Base-by-base conservation (phyloP, 2,797 vertebrate species). In the Nasua narica region DNA sequence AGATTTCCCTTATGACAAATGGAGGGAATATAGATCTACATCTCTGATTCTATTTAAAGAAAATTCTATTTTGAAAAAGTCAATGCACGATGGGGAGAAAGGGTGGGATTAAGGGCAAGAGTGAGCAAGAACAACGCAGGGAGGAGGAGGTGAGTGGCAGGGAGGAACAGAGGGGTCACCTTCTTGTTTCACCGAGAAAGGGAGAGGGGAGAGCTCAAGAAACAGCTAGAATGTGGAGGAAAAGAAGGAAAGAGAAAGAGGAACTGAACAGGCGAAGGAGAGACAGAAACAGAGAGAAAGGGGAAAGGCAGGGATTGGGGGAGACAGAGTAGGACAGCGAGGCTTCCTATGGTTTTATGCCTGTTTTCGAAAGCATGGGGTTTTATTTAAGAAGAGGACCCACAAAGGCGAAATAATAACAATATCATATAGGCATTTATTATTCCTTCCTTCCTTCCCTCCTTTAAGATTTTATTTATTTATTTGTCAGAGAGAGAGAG, bases 31-130 rank as follows among this genome's bases (percentile, higher is more conserved):
- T 5, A 60, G 72, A 52, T 56, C 46, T 83, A 93, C 25, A 43
- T 78, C 0, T 3, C 0, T 83, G 52, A 40, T 67, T 72, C 58
- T 74, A 48, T 58, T 95, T 88, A 82, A 52, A 84, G 79, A n/a
- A 90, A 89, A 72, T 58, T 86, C 62, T 91, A 32, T 87, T 95
- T 76, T 82, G 78, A 91, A 82, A 40, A 65, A 90, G 79, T 85
- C 83, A 65, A 0, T 32, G 8, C 27, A 13, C 78, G n/a, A 60
- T 29, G 35, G 37, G 54, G 40, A 62, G 54, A 27, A 3, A 3
- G 15, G 67, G 12, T 27, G 54, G 76, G n/a, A n/a, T 35, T 70
- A 58, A 83, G 19, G 76, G 83, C 65, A 50, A 54, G 25, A 16
- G 50, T 3, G 83, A 67, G n/a, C 0, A 10, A 62, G 32, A 46